Conservation (phyloP, 2,797 vertebrate species). For the Crypturellus tataupa region DNA sequence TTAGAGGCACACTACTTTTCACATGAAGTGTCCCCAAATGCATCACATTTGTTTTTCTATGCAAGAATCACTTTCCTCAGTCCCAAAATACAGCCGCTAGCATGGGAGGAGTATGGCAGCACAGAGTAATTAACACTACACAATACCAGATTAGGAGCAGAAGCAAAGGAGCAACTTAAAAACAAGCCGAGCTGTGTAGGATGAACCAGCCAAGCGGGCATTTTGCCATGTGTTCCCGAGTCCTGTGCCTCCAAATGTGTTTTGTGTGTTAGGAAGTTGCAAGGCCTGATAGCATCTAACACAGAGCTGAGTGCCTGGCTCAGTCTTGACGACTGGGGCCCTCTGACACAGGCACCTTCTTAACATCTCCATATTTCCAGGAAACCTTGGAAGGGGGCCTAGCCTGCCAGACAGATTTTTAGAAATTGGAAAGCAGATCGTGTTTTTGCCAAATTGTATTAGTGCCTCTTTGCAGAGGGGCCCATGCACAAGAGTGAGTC, state of each 20-base stretch:
- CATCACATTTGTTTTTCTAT: neutral
- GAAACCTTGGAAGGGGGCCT: slow-evolving; percentile 37
- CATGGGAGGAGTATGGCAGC: neutral
- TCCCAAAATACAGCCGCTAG: neutral
- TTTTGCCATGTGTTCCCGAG: neutral
- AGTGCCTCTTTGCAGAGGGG: neutral
- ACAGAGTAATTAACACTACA: accelerated
- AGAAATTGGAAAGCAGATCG: slow-evolving; percentile 23
- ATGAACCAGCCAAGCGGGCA: neutral
- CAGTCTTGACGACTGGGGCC: accelerated
- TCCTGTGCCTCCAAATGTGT: accelerated
- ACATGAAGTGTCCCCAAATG: neutral
- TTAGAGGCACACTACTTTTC: accelerated
- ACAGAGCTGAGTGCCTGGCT: accelerated
- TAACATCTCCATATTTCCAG: slow-evolving; percentile 8
- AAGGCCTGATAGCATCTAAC: neutral
- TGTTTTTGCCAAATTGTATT: neutral
- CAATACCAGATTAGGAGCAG: slow-evolving; percentile 5
- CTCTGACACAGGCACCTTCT: neutral
- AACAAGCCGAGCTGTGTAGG: neutral
- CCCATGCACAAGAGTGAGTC: neutral
- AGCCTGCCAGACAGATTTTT: neutral
- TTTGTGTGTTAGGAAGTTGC: neutral
- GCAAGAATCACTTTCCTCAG: neutral
- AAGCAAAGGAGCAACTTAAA: neutral